These are phyloP conservation scores for Campopleginae sp. DNA, from an alignment of 2,888 invertebrate species.

Conservation along the genomic window DNA sequence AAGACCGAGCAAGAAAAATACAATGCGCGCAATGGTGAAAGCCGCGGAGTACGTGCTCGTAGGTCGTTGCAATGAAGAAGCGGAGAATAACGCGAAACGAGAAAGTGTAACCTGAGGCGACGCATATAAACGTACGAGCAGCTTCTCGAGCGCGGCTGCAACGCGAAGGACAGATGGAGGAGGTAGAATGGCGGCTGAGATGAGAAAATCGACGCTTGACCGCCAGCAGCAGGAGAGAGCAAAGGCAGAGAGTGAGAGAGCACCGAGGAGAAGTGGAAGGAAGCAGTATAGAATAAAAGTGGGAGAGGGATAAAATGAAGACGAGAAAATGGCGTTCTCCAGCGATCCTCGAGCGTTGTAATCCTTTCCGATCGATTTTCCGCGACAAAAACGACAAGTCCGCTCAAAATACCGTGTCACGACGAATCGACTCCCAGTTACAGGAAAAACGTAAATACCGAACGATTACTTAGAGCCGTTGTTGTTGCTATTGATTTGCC, in stretches of 20 bases:
- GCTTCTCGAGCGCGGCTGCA: slow-evolving; percentile 44
- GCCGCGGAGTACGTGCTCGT: slow-evolving; percentile 56
- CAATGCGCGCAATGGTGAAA: slow-evolving; percentile 55
- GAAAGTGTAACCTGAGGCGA: slow-evolving; percentile 65
- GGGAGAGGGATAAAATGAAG: slow-evolving; percentile 35
- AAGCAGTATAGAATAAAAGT: neutral
- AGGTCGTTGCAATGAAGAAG: slow-evolving; percentile 52
- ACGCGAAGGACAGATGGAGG: slow-evolving; percentile 49
- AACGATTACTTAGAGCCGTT: neutral
- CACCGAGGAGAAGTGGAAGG: slow-evolving; percentile 1
- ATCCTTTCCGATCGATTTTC: neutral
- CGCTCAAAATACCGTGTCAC: neutral
- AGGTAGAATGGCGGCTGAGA: slow-evolving; percentile 49
- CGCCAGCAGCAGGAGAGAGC: slow-evolving; percentile 20
- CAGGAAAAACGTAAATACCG: neutral
- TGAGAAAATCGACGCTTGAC: slow-evolving; percentile 46
- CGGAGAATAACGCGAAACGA: slow-evolving; percentile 63
- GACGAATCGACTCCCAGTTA: neutral
- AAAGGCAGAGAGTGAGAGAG: slow-evolving; percentile 26
- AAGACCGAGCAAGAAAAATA: slow-evolving; percentile 42
- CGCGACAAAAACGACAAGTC: neutral
- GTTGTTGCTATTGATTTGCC: neutral
- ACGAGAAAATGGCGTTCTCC: slow-evolving; percentile 43
- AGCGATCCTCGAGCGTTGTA: neutral
- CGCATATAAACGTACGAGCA: slow-evolving; percentile 6